Conservation (phyloP, 2,113 vertebrate genomes). For the Amphiprion ocellaris region DNA sequence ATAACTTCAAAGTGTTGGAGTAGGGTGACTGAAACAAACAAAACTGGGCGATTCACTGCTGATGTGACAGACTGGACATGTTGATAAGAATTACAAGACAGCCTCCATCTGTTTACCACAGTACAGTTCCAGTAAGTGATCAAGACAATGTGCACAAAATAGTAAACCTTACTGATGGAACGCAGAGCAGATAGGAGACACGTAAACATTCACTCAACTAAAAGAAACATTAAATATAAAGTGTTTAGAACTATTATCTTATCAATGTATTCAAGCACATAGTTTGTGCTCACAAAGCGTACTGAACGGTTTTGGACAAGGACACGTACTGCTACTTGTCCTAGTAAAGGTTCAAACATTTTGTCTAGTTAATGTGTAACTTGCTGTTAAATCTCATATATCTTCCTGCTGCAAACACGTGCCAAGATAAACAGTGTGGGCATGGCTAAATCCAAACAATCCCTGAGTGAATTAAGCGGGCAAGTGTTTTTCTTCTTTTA, state of each 20-base stretch:
- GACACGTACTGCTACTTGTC: too few relatives aligned
- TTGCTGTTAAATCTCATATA: constrained; percentile 44
- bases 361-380: constrained; percentile 60
- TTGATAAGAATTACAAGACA: neutral
- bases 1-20: neutral
- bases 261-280: neutral
- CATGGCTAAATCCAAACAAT: constrained; percentile 19
- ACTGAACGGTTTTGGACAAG: too few relatives aligned
- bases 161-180: neutral
- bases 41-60: neutral
- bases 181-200: constrained; percentile 6
- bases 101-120: constrained; percentile 3
- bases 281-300: neutral
- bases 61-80: neutral
- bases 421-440: constrained; percentile 56
- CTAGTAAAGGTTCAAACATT: constrained; percentile 12
- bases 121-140: neutral
- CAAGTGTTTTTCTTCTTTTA: constrained; percentile 13
- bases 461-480: constrained; percentile 21
- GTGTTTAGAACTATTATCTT: constrained; percentile 6
- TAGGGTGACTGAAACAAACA: neutral
- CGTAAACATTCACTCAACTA: neutral
- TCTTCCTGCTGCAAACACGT: constrained; percentile 14
- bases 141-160: neutral
- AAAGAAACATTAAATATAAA: constrained; percentile 1